Evolutionary conservation across 92 coral and sea anemone species (phyloP).

Genomic region (Epizoanthus illoricatus): DNA sequence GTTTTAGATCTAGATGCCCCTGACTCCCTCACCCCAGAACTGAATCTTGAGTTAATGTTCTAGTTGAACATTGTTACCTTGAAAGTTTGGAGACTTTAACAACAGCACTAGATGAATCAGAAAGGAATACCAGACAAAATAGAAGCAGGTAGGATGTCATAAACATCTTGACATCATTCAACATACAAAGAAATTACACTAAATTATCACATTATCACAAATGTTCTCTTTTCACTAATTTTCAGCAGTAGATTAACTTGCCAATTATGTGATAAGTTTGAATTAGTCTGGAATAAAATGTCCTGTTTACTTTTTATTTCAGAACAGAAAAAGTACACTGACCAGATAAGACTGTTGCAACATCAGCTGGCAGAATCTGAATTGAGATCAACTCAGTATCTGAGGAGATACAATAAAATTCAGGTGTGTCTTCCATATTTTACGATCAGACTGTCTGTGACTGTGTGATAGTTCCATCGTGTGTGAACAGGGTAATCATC

Average conservation of each 20-base stretch:
- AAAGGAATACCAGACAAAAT: slow-evolving; percentile 65
- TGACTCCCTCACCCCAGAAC: slow-evolving; percentile 34
- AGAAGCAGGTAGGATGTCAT: slow-evolving; percentile 57
- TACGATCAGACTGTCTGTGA: neutral
- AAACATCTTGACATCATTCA: neutral
- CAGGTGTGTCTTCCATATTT: slow-evolving; percentile 60
- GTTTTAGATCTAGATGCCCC: no score
- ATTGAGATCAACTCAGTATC: slow-evolving; percentile 60
- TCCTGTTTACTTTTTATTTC: neutral
- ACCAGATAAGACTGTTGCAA: slow-evolving; percentile 71
- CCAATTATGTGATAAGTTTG: no score
- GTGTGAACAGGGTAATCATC: no score
- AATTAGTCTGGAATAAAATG: no score
- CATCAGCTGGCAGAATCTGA: slow-evolving; percentile 78
- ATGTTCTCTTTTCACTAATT: no score
- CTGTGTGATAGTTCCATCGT: no score
- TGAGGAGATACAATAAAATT: slow-evolving; percentile 71
- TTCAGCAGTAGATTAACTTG: no score
- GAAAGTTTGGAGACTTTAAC: neutral
- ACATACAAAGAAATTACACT: neutral
- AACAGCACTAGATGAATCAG: slow-evolving; percentile 22
- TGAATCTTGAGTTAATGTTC: slow-evolving; percentile 50
- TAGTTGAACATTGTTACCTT: neutral
- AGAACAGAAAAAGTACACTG: slow-evolving; percentile 70
- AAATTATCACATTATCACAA: no score